Base-by-base conservation (phyloP, 2,888 invertebrate genomes). In the Patella pellucida region DNA sequence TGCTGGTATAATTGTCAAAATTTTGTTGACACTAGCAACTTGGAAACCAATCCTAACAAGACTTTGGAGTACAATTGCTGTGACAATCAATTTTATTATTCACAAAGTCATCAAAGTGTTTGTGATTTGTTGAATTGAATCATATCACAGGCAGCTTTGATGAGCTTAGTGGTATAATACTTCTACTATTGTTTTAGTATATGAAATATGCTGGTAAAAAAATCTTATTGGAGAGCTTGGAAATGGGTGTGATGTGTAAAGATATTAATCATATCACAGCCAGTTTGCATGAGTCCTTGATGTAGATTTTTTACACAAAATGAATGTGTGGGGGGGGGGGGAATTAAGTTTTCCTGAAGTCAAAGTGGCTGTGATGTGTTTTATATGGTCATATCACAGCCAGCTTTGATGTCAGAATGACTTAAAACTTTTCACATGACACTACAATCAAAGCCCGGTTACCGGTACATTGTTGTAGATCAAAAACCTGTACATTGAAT, bases 331-430 rank as follows among this genome's bases (percentile, higher is more conserved):
- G n/a, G 51, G 31, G 56, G 11, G 12, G 23, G 23, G n/a, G 62
- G 15, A 52, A 16, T 19, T 52, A 16, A 52, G 67, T 71, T 19
- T 56, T 70, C 67, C 56, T 76, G 68, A 76, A 78, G 73, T 80
- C 95, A 95, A 96, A 95, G 94, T 94, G 95, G 95, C 93, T 94
- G 96, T 96, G 96, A 95, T 94, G 94, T 95, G 94, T 93, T 88
- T 71, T 78, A 92, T 91, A 91, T 90, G 85, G 89, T 94, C 96
- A 95, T 96, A 96, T 97, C 97, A 97, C 96, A 97, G 97, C 96
- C 96, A 96, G 95, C 96, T 92, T 97, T 96, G 96, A 96, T 91
- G 90, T 91, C 41, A 41, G 41, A 41, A 41, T 41, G 41, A 41
- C 41, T 41, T 41, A 9, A 41, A 41, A 41, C 41, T 4, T 41